These are phyloP conservation scores for Cinara cedri DNA, from an alignment of 2,888 invertebrate genomes.

Conservation along the genomic window DNA sequence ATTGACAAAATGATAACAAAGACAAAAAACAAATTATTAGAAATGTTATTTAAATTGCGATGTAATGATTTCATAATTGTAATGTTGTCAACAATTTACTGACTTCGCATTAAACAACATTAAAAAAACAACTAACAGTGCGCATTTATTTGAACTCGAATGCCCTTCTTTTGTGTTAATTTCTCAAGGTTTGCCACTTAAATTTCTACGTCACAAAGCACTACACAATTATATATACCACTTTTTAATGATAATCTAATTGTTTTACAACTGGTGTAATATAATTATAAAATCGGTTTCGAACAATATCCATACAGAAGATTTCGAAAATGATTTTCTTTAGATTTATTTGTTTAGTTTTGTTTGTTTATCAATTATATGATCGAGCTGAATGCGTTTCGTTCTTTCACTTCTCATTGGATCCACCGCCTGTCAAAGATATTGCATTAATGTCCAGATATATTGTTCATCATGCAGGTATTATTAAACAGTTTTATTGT, in stretches of 20 bases:
- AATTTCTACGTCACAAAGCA: background rate
- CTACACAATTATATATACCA: background rate
- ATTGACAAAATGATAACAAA: background rate
- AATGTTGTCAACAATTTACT: no score
- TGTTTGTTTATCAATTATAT: background rate
- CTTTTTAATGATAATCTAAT: background rate
- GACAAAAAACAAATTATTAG: background rate
- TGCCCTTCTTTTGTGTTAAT: slow-evolving; percentile 31
- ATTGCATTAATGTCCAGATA: slow-evolving; percentile 75
- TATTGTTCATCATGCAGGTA: slow-evolving; percentile 74
- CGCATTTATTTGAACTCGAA: slow-evolving; percentile 1
- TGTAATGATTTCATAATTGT: background rate
- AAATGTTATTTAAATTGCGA: no score
- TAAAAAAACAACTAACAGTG: background rate
- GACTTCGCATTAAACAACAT: background rate
- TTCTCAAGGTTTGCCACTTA: background rate
- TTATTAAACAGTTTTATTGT: slow-evolving; percentile 57
- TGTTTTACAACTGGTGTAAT: background rate
- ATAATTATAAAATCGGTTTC: no score
- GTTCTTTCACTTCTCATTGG: slow-evolving; percentile 62
- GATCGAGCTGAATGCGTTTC: slow-evolving; percentile 21
- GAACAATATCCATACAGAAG: background rate
- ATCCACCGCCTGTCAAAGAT: slow-evolving; percentile 68
- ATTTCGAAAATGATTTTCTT: background rate
- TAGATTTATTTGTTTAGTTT: background rate